A percentile compares a stretch with the other conserved stretches of the same genome.
phyloP scores from a whole-genome alignment of 2,797 vertebrate species.

The Cichlasoma orientale region DNA sequence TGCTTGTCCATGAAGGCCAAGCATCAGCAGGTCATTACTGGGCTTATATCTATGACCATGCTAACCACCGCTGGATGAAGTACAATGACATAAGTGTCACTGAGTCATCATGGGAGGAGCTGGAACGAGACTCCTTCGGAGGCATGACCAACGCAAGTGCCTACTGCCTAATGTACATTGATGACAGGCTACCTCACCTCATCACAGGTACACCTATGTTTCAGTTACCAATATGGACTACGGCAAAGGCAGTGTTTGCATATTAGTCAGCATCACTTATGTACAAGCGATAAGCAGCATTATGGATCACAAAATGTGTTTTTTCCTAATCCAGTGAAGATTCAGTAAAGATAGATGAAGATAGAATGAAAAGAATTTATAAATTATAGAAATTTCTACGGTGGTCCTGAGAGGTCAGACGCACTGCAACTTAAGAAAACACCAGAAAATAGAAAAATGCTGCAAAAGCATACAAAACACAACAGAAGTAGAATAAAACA shows the following conservation, averaged over 20 bases:
- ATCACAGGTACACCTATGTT: constrained; percentile 80
- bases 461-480: too few species aligned
- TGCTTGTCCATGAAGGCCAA: constrained; percentile 96
- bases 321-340: not conserved
- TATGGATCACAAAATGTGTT: not conserved
- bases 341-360: not conserved
- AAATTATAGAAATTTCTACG: not conserved
- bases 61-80: constrained; percentile 89
- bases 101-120: constrained; percentile 94
- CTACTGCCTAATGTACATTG: constrained; percentile 97
- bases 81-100: constrained; percentile 94
- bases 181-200: constrained; percentile 79
- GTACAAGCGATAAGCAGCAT: not conserved
- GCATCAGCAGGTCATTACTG: constrained; percentile 97
- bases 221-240: not conserved
- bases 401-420: too few species aligned
- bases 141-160: constrained; percentile 95
- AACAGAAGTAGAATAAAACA: too few species aligned
- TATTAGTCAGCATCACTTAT: not conserved
- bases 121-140: constrained; percentile 93
- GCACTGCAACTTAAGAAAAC: too few species aligned
- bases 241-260: too few species aligned
- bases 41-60: constrained; percentile 92
- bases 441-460: too few species aligned
- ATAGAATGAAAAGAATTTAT: not conserved